Conservation (phyloP, 2,888 invertebrate genomes). For the Folsomia manolachei region DNA sequence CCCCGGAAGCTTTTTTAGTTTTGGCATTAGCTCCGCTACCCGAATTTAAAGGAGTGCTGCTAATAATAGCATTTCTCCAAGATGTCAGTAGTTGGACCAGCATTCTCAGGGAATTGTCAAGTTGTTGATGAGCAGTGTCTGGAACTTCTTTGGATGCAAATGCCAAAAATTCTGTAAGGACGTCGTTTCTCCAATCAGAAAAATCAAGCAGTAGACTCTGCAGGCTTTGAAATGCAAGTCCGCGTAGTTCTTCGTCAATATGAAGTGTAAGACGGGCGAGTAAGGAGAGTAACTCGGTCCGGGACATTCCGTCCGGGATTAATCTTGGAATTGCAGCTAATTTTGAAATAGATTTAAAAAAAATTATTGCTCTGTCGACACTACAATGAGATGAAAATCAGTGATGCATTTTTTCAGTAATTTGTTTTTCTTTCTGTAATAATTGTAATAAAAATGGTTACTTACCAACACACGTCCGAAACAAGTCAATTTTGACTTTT, state of each 20-base stretch:
- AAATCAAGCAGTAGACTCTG: slow-evolving; percentile 95
- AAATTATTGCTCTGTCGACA: no score
- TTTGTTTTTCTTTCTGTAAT: no score
- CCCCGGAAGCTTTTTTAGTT: neutral
- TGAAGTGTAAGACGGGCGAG: slow-evolving; percentile 92
- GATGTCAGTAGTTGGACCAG: slow-evolving; percentile 84
- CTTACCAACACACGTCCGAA: slow-evolving; percentile 97
- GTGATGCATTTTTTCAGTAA: no score
- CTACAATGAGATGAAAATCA: no score
- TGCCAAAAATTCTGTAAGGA: slow-evolving; percentile 73
- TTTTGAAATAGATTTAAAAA: no score
- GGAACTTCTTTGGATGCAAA: slow-evolving; percentile 89
- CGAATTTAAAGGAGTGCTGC: neutral
- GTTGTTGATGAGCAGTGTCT: slow-evolving; percentile 81
- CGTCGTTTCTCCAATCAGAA: slow-evolving; percentile 96
- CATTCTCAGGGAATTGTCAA: slow-evolving; percentile 92
- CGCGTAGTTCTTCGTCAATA: slow-evolving; percentile 95
- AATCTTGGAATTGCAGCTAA: slow-evolving; percentile 95
- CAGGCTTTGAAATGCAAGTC: slow-evolving; percentile 87
- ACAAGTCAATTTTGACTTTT: slow-evolving; percentile 95
- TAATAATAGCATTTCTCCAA: slow-evolving; percentile 77
- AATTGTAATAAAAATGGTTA: no score
- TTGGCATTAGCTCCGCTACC: neutral
- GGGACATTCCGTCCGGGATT: slow-evolving; percentile 95
- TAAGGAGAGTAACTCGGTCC: slow-evolving; percentile 89